Evolutionary conservation across 1,140 invertebrate species (phyloP).

Genomic region (Rhopalosiphum maidis): DNA sequence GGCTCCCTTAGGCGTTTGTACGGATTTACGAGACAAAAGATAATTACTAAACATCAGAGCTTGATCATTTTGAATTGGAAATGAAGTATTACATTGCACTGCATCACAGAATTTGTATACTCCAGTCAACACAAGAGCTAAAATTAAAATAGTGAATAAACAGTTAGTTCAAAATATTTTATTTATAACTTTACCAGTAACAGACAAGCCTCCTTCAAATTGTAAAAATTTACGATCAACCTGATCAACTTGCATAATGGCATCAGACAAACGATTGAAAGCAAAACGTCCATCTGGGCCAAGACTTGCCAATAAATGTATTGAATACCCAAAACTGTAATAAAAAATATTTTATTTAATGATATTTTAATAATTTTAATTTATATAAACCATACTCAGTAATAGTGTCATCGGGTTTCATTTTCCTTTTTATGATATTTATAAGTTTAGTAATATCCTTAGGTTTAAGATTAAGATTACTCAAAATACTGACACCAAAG

Average conservation of each 20-base stretch:
- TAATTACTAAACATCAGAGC: constrained; percentile 91
- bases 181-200: constrained; percentile 61
- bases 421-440: constrained; percentile 45
- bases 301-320: constrained; percentile 77
- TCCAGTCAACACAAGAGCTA: constrained; percentile 74
- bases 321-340: constrained; percentile 81
- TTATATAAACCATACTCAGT: not conserved
- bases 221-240: constrained; percentile 86
- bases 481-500: not conserved
- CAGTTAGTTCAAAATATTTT: not conserved
- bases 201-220: constrained; percentile 86
- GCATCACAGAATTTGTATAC: constrained; percentile 75
- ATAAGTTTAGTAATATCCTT: constrained; percentile 45
- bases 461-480: constrained; percentile 46
- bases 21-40: constrained; percentile 86
- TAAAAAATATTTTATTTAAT: constrained; percentile 37
- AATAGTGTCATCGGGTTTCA: constrained; percentile 34
- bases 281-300: constrained; percentile 75
- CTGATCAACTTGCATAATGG: constrained; percentile 93
- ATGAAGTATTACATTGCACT: constrained; percentile 74
- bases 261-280: constrained; percentile 85
- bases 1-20: constrained; percentile 84
- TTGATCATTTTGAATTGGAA: constrained; percentile 74
- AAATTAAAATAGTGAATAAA: not conserved
- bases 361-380: not conserved